phyloP scores from a whole-genome alignment of 2,113 vertebrate species.

The Thermophis baileyi region DNA sequence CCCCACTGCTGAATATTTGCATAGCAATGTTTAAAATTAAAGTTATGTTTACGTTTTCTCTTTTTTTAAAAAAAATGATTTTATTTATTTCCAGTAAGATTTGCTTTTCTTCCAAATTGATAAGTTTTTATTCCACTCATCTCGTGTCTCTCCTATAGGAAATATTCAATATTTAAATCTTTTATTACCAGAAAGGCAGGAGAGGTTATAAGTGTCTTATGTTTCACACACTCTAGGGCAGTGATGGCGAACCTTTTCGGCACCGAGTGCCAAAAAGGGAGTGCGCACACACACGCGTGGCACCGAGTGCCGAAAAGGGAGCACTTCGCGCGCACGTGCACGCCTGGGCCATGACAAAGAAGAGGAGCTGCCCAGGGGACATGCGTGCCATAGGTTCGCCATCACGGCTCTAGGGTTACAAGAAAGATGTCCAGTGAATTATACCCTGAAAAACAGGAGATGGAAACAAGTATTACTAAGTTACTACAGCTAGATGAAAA shows the following conservation, averaged over 20 bases:
- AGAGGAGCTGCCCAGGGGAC: too few species aligned
- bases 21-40: neutral
- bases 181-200: neutral
- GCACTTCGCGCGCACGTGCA: too few species aligned
- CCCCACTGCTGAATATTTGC: neutral
- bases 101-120: neutral
- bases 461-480: neutral
- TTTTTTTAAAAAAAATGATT: neutral
- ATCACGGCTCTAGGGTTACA: neutral
- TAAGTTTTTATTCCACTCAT: neutral
- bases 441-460: neutral
- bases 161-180: neutral
- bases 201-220: neutral
- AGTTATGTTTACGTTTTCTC: neutral
- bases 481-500: neutral
- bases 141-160: neutral
- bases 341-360: too few species aligned
- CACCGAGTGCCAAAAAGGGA: too few species aligned
- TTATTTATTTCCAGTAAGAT: neutral
- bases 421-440: neutral
- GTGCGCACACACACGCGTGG: too few species aligned
- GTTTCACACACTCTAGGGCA: neutral
- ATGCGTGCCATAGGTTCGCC: too few species aligned
- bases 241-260: too few species aligned
- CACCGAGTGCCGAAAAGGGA: too few species aligned